Evolutionary conservation across 2,888 invertebrate genomes (phyloP), one percentile per base, ranked within the genome.

Genomic region (Perdita meconis): DNA sequence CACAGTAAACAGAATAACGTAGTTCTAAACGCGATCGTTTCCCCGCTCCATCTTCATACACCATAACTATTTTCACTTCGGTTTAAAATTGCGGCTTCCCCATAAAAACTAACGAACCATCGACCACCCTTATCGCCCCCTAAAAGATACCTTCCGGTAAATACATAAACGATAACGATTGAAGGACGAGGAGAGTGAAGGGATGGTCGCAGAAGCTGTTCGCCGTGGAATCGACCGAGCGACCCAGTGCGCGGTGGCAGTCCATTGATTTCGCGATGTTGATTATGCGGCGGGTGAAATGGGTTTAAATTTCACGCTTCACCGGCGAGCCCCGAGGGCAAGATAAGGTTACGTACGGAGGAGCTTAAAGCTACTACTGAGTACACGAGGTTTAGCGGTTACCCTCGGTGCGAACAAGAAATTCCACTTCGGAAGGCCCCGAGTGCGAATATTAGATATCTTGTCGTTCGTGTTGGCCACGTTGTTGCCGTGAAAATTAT

Each of bases 231-330:
- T 82, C 67, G 72, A 64, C 72, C 59, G 55, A 53, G 44, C 36
- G 36, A 30, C 64, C 44, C 24, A 42, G n/a, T 61, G 63, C 67
- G 56, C 51, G 55, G 22, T n/a, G 75, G 50, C 68, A 67, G 68
- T 66, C 60, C 82, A 84, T 84, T 82, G 85, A 82, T 85, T 83
- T 66, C 74, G 61, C 64, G 75, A 79, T 81, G 84, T 85, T 81
- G 84, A 84, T 84, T 84, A 85, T 76, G 71, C 75, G 70, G 79
- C 34, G 70, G 68, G 57, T 47, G 73, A 73, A 73, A 73, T 61
- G 77, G 75, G 65, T 85, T 84, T 85, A 85, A 85, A 83, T 85
- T 85, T 85, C 84, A 85, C 80, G 83, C 79, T 81, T 60, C 72
- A 60, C 38, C 63, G 66, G 53, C 34, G 67, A 71, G 64, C 77